Base-by-base conservation (phyloP, 2,888 invertebrate genomes). In the Bimastos eiseni region DNA sequence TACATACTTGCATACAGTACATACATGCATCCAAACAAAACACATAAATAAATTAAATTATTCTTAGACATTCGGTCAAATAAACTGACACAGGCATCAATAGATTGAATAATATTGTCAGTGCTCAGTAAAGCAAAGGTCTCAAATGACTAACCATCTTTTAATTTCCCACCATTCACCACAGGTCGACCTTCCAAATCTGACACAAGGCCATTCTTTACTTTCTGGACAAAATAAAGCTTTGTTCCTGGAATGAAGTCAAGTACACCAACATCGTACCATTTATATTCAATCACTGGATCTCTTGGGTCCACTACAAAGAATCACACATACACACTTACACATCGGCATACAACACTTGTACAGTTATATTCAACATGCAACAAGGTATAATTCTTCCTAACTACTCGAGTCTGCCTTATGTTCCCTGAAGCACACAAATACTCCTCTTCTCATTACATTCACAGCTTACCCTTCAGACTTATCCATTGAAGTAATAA, bases 221-320 rank as follows among this genome's bases (percentile, higher is more conserved):
- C 93, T 21, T 93, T 93, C 89, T 95, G 95, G 49, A 95, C 95
- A 34, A 95, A 93, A 92, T 93, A 95, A 8, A 93, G 92, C 55
- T 94, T 93, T 17, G 91, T 93, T 11, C 93, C 91, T 0, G 90
- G 86, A 90, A 95, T 93, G 93, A 96, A 97, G 93, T 96, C 96
- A 83, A 96, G 96, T 3, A 97, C 96, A 0, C 97, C 97, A 0
- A 97, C 97, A 91, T 97, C 96, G 8, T 96, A 96, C 97, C 97
- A 97, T 89, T 93, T 93, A 92, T 94, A 95, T n/a, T 92, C 93
- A 89, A 94, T 93, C 44, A 92, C 93, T 13, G 94, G 94, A 91
- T 94, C 94, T 91, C 93, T 93, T 13, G 94, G 93, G 90, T 94
- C 94, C 92, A 93, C 95, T 95, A 93, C 8, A 83, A 88, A 70